Base-by-base conservation (phyloP, 2,888 invertebrate species). In the Orthonychiurus folsomi region DNA sequence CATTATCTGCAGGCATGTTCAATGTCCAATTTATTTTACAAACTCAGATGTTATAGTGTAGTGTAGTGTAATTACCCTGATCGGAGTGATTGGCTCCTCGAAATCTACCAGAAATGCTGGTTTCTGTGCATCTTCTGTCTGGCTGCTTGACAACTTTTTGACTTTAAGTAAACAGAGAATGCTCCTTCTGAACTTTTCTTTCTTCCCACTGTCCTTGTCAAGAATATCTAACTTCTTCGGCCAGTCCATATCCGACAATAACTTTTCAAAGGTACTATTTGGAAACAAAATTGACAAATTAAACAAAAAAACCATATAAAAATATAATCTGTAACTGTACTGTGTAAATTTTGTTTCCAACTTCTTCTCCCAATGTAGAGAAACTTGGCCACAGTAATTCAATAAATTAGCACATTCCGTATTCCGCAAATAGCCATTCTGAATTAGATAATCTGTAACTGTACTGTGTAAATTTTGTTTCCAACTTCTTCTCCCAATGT, bases 171-270 rank as follows among this genome's bases (percentile, higher is more conserved):
- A 47, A 60, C 65, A 68, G 0, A 66, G 61, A 23, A 68, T 60
- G 1, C 66, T 61, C n/a, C 59, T 59, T 37, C 66, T 66, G 59
- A 72, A 67, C 60, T 70, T 72, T 53, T 72, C 67, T 50, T 50
- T 28, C 26, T 20, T 48, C 47, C 5, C 25, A 23, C 18, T 5
- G 50, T 27, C 28, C 3, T 50, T 50, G 59, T 25, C 24, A 9
- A 23, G 52, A n/a, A n/a, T 9, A 5, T 50, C 64, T 1, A 68
- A 56, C 5, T 60, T 65, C 37, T 62, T 58, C 18, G 72, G 72
- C 72, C 72, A 72, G 0, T 70, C 70, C 62, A 72, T 68, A 3
- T 63, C 55, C 60, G 67, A 64, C 2, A 72, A 59, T 12, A 67
- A 21, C 15, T 69, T 65, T 55, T 69, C 69, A 48, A 70, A 72